Percentiles rank a stretch among this genome's conserved stretches.
phyloP scores from a whole-genome alignment of 1,140 invertebrate species.

The Heliothis subflexa region DNA sequence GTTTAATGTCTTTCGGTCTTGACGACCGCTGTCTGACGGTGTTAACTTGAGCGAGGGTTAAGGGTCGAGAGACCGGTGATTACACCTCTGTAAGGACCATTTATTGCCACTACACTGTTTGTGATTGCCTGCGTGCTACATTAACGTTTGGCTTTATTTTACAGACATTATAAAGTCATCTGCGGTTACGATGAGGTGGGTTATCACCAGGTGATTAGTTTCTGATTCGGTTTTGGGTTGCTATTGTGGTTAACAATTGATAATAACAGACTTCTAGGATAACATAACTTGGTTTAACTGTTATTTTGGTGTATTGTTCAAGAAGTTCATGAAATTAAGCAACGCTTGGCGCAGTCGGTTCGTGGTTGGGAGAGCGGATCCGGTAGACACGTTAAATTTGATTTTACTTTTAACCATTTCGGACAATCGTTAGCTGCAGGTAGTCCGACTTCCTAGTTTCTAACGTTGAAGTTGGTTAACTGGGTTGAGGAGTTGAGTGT shows the following conservation, averaged over 20 bases:
- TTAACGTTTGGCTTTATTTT: slow-evolving; percentile 44
- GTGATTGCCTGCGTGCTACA: slow-evolving; percentile 54
- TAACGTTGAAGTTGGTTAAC: too few species aligned
- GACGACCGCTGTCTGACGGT: slow-evolving; percentile 60
- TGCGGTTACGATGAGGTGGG: background rate
- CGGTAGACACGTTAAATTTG: too few species aligned
- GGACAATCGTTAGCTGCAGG: too few species aligned
- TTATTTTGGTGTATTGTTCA: too few species aligned
- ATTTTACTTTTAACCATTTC: too few species aligned
- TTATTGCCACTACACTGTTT: slow-evolving; percentile 54
- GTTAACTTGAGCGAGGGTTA: slow-evolving; percentile 63
- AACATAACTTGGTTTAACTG: background rate
- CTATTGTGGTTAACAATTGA: background rate
- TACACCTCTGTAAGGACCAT: slow-evolving; percentile 45
- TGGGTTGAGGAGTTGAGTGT: too few species aligned
- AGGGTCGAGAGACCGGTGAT: slow-evolving; percentile 57
- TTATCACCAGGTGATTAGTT: background rate
- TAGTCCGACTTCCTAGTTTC: too few species aligned
- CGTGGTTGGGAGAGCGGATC: too few species aligned
- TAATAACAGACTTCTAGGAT: background rate
- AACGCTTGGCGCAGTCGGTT: too few species aligned
- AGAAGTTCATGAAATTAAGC: too few species aligned
- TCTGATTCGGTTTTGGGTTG: background rate
- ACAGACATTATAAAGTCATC: slow-evolving; percentile 37
- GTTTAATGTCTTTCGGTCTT: slow-evolving; percentile 70